Base-by-base conservation (phyloP, 1,140 invertebrate genomes). In the Pseudomyrmex concolor region DNA sequence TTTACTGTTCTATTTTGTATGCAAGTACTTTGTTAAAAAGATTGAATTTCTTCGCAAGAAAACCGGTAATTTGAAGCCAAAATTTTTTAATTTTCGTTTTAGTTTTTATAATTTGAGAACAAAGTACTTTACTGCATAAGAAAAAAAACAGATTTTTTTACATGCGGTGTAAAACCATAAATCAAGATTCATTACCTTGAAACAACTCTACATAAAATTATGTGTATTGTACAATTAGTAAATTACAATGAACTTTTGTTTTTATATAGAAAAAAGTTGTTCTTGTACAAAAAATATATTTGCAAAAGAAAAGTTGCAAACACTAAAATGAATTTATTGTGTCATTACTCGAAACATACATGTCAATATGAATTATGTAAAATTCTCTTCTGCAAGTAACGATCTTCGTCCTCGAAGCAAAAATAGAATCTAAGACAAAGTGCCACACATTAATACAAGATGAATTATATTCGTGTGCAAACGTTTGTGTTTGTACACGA, bases 291-390 rank as follows among this genome's bases (percentile, higher is more conserved):
- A 34, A 34, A 34, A 34, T 7, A 34, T 7, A 34, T 34, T 1
- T 34, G 34, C 34, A 34, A 34, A 34, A 34, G 34, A 34, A 34
- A 7, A 34, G 4, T 34, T 34, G 5, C 34, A 34, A 34, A 34
- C 34, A 34, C 34, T 34, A 34, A 34, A 0, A 34, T 45, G 55
- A 45, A 72, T 59, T 15, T 8, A 25, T 70, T 70, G 19, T 55
- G 50, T n/a, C 3, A 25, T 70, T 13, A 54, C 34, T 22, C 34
- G 34, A 13, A 72, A 48, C 43, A n/a, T 72, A 34, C 70, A 45
- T 13, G 17, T 25, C 50, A 59, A 59, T 19, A 43, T 48, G 13
- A 59, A 72, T 72, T 72, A 72, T 9, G 22, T 17, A 48, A 22
- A 19, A 59, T 13, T 45, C 13, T 45, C 17, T 72, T 72, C 17